phyloP scores from a whole-genome alignment of 2,888 invertebrate species.

The Stenurella melanura region DNA sequence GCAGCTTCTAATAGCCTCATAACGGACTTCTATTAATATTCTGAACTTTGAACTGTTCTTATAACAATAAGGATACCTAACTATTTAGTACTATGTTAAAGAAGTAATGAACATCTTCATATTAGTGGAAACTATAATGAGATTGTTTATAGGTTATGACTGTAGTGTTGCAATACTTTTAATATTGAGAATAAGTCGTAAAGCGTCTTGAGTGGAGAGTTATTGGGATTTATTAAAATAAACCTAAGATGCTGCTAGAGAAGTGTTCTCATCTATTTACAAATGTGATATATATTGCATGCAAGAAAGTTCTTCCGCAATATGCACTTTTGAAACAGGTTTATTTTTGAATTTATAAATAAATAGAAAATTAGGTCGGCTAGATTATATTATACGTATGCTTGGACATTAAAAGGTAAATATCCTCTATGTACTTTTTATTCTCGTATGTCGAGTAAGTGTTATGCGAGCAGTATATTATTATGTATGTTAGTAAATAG shows the following conservation, averaged over 20 bases:
- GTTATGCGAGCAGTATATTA: too few relatives aligned
- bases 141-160: constrained; percentile 20
- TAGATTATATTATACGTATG: background rate
- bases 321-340: constrained; percentile 2
- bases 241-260: constrained; percentile 1
- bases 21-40: constrained; percentile 12
- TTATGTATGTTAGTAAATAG: too few relatives aligned
- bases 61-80: constrained; percentile 4
- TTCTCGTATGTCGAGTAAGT: too few relatives aligned
- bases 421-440: too few relatives aligned
- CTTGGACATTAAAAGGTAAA: background rate
- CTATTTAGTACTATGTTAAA: background rate
- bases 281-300: background rate
- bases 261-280: background rate
- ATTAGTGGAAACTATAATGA: background rate
- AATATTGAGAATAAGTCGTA: constrained; percentile 14
- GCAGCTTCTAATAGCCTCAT: background rate
- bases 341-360: constrained; percentile 18
- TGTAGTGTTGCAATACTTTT: background rate
- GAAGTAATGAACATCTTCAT: background rate
- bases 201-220: background rate
- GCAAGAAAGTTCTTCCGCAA: background rate
- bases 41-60: background rate
- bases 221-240: constrained; percentile 25
- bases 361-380: constrained; percentile 14